These are phyloP conservation scores for Monodelphis domestica DNA, from an alignment of 2,797 vertebrate genomes.

Conservation along the genomic window DNA sequence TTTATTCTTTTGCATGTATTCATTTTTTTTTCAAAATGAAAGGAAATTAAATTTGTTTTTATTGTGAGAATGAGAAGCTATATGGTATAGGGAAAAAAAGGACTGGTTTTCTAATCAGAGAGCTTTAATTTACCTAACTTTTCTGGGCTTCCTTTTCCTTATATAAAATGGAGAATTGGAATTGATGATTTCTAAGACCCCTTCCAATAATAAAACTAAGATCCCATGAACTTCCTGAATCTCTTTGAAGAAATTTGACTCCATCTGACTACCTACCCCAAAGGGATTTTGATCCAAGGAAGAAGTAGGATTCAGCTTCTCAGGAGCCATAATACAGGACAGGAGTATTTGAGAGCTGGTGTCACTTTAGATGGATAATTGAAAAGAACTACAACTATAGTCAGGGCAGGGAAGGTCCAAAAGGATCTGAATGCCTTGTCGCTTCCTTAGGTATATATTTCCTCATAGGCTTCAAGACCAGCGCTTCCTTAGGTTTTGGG, in stretches of 20 bases:
- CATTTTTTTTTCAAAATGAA: not conserved
- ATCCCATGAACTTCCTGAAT: not conserved
- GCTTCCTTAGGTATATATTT: too few relatives aligned
- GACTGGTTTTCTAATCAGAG: not conserved
- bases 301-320: too few relatives aligned
- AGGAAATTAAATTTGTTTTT: not conserved
- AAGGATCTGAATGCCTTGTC: too few relatives aligned
- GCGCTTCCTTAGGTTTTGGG: too few relatives aligned
- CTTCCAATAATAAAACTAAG: not conserved
- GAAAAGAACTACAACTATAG: too few relatives aligned
- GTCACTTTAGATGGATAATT: too few relatives aligned
- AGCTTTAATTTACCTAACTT: not conserved
- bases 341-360: too few relatives aligned
- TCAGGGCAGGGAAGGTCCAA: too few relatives aligned
- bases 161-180: not conserved
- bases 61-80: not conserved
- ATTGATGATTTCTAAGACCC: not conserved
- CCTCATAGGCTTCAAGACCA: too few relatives aligned
- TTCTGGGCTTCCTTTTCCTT: not conserved
- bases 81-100: not conserved
- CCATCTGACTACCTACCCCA: not conserved
- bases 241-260: not conserved
- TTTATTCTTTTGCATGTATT: not conserved
- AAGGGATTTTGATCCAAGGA: too few relatives aligned
- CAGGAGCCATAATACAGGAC: too few relatives aligned